Base-by-base conservation (phyloP, 2,797 vertebrate genomes). In the Phrynocephalus guinanensis region DNA sequence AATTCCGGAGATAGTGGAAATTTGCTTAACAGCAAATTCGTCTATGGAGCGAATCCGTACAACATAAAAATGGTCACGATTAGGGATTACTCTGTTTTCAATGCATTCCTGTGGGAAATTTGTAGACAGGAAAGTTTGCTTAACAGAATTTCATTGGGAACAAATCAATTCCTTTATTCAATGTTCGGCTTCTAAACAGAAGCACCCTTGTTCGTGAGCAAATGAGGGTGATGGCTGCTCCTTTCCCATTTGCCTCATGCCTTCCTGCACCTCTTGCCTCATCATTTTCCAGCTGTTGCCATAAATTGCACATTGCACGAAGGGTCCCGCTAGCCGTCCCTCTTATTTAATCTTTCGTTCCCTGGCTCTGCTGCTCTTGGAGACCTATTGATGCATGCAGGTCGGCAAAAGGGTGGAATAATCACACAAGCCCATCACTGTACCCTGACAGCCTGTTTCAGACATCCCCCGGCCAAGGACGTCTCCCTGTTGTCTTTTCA, bases 401-500 rank as follows among this genome's bases (percentile, higher is more conserved):
- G 71, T 20, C 72, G 30, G 7, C 2, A 33, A 52, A 80, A 67
- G 67, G 88, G 79, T 28, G 72, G 86, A 71, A 88, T 70, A 81
- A 82, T 79, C 44, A 83, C n/a, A 26, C 16, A 15, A 63, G 75
- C 73, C 33, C 67, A 86, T 85, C 81, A 52, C 16, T 52, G 70
- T 20, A 30, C 28, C 38, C 48, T 77, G 82, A 87, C 82, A 72
- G 63, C 26, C 72, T 80, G 83, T 82, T 44, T n/a, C 28, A 52
- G 78, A 85, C 26, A 18, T 80, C 84, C 86, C 63, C 8, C 83
- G 38, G 44, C 88, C 84, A 0, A 11, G 72, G 48, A 81, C 4
- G 15, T 87, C 88, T 52, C 75, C 24, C 85, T 24, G 85, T 81
- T 82, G 11, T 2, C 84, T 73, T 79, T 87, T 22, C 6, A 11